Evolutionary conservation across 2,888 invertebrate genomes (phyloP).

Genomic region (Ophraella communa): DNA sequence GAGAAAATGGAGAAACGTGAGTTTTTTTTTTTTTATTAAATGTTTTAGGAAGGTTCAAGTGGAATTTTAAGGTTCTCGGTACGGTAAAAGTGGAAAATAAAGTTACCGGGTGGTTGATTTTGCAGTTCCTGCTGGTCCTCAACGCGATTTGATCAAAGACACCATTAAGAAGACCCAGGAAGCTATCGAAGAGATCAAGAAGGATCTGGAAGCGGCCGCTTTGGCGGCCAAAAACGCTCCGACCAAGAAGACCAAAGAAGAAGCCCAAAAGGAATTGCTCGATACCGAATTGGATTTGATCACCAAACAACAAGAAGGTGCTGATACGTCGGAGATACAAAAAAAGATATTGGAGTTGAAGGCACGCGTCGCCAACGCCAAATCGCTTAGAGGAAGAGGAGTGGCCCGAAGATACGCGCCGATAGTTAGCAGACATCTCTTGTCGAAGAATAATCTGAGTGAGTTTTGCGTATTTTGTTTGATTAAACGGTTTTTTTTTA

Average conservation of each 20-base stretch:
- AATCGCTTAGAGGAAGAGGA: constrained; percentile 50
- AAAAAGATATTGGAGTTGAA: constrained; percentile 79
- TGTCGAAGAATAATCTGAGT: constrained; percentile 56
- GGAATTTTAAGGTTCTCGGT: no score
- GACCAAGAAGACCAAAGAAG: constrained; percentile 47
- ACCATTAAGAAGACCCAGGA: constrained; percentile 85
- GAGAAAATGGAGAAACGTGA: constrained; percentile 80
- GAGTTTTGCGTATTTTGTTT: constrained; percentile 19
- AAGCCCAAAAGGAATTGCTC: constrained; percentile 74
- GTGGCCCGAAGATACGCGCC: constrained; percentile 57
- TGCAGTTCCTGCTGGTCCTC: constrained; percentile 71
- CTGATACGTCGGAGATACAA: constrained; percentile 82
- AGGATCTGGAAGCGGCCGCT: constrained; percentile 63
- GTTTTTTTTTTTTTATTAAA: constrained; percentile 28
- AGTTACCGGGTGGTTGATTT: constrained; percentile 7
- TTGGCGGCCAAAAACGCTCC: constrained; percentile 55
- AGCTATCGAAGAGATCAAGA: constrained; percentile 79
- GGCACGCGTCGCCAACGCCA: constrained; percentile 57
- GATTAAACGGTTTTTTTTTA: no score
- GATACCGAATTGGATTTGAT: constrained; percentile 92
- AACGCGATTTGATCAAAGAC: constrained; percentile 75
- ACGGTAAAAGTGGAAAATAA: no score
- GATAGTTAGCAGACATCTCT: constrained; percentile 51
- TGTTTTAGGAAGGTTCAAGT: no score
- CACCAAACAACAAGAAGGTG: constrained; percentile 87